Evolutionary conservation across 1,140 invertebrate species (phyloP).

Genomic region (Prorops nasuta): DNA sequence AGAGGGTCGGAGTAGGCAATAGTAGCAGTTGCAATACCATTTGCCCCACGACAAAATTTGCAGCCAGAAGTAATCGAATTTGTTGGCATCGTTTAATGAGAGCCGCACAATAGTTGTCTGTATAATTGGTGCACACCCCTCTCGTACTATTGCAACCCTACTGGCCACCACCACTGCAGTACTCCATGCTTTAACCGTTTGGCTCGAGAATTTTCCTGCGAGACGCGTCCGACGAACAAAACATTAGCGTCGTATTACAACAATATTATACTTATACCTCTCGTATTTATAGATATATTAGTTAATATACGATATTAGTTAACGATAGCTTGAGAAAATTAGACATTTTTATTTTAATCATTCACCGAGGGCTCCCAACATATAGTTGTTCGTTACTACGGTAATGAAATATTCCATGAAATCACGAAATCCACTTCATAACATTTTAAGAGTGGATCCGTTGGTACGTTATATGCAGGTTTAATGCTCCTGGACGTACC

Average conservation of each 20-base stretch:
- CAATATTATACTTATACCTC: no score
- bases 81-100: conserved; percentile 56
- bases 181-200: conserved; percentile 37
- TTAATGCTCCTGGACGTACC: conserved; percentile 25
- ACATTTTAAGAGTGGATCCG: conserved; percentile 49
- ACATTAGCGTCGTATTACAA: no score
- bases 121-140: conserved; percentile 51
- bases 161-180: background rate
- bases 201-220: conserved; percentile 29
- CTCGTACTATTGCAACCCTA: conserved; percentile 10
- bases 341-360: no score
- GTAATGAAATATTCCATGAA: conserved; percentile 56
- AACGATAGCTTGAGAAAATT: no score
- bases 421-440: conserved; percentile 55
- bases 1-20: background rate
- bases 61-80: conserved; percentile 56
- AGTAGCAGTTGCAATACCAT: conserved; percentile 34
- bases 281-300: no score
- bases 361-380: conserved; percentile 33
- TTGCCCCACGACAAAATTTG: conserved; percentile 48
- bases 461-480: conserved; percentile 14
- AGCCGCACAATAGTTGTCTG: conserved; percentile 53
- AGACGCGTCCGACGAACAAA: no score
- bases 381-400: conserved; percentile 48
- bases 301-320: no score